Evolutionary conservation across 2,113 vertebrate genomes (phyloP).

Genomic region (Gnathonemus echidnorhynchus): DNA sequence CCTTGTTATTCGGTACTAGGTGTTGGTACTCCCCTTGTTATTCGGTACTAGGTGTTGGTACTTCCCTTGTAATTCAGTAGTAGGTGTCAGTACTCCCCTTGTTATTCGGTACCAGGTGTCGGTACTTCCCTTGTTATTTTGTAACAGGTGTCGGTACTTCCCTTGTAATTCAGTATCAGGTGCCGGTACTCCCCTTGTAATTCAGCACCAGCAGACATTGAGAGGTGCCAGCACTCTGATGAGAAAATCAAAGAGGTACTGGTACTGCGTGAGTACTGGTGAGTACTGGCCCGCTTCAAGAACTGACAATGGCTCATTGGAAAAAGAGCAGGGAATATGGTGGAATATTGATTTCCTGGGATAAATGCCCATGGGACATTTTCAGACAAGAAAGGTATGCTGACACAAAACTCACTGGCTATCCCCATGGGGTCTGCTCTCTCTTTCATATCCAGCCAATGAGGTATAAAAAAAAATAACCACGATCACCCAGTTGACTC

Average conservation of each 20-base stretch:
- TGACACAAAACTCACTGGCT: background rate
- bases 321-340: background rate
- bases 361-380: background rate
- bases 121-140: too few relatives aligned
- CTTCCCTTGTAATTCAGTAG: background rate
- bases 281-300: background rate
- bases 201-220: background rate
- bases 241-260: background rate
- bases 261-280: background rate
- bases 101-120: background rate
- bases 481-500: background rate
- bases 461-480: background rate
- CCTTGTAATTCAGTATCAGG: background rate
- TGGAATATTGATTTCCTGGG: background rate
- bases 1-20: background rate
- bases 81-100: background rate
- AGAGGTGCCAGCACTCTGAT: background rate
- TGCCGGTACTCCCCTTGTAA: background rate
- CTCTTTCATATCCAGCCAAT: background rate
- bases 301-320: background rate
- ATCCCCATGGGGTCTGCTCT: background rate
- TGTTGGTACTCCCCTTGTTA: background rate
- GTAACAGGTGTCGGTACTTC: background rate
- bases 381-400: background rate
- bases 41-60: background rate